Percentiles rank a stretch among this genome's conserved stretches.
phyloP scores from a whole-genome alignment of 2,888 invertebrate species.

The Pollenia labialis region DNA sequence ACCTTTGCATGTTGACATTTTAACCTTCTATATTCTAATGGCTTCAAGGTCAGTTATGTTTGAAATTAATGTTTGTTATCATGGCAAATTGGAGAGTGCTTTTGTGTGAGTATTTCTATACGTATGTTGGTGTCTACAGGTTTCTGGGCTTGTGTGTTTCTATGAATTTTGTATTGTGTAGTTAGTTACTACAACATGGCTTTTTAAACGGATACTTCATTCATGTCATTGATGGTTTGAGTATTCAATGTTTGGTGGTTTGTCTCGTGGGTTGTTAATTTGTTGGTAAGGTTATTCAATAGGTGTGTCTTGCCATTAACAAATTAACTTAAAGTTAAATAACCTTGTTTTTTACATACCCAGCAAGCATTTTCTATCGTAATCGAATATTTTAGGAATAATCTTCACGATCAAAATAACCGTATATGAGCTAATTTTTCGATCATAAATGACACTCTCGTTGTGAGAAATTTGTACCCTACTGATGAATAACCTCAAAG shows the following conservation, averaged over 20 bases:
- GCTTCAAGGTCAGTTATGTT: slow-evolving; percentile 70
- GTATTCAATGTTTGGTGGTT: slow-evolving; percentile 29
- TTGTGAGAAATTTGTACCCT: too few relatives aligned
- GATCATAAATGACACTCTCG: too few relatives aligned
- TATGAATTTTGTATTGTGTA: neutral
- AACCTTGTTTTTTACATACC: slow-evolving; percentile 29
- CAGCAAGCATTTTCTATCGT: neutral
- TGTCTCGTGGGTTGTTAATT: slow-evolving; percentile 38
- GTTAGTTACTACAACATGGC: slow-evolving; percentile 9
- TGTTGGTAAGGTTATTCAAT: slow-evolving; percentile 50
- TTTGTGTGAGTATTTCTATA: neutral
- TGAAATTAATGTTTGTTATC: slow-evolving; percentile 68
- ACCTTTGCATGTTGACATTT: slow-evolving; percentile 73
- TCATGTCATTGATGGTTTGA: slow-evolving; percentile 34
- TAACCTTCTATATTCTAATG: slow-evolving; percentile 69
- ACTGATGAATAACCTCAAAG: too few relatives aligned
- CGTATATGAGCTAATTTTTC: too few relatives aligned
- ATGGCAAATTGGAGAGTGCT: slow-evolving; percentile 48
- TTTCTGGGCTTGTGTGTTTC: neutral
- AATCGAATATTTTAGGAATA: too few relatives aligned
- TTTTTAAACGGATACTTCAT: slow-evolving; percentile 20
- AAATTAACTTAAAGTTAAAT: slow-evolving; percentile 57
- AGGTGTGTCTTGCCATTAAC: slow-evolving; percentile 65
- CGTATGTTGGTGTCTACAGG: neutral
- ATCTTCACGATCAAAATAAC: too few relatives aligned